Evolutionary conservation across 2,113 vertebrate species (phyloP), one percentile per base, ranked within the genome.

Genomic region (Scomber colias): DNA sequence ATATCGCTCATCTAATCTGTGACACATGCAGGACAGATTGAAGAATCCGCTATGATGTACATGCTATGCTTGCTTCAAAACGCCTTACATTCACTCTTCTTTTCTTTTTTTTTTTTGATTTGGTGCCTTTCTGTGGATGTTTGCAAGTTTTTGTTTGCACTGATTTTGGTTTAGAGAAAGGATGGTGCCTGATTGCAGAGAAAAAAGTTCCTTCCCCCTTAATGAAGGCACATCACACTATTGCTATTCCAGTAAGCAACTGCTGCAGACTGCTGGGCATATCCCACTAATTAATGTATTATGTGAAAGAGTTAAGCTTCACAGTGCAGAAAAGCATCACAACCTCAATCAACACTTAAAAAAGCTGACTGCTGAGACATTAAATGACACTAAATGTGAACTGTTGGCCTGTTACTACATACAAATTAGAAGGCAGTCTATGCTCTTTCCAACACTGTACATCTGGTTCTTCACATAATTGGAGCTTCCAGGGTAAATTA

Each of bases 171-270:
- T 63, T 44, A 24, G 51, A 57, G 27, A 68, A 62, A 46, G 16
- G n/a, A 59, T 51, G 49, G 24, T 55, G n/a, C 11, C 21, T 45
- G n/a, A 49, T 54, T 60, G 19, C 44, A 44, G 27, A 62, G 19
- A 4, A 50, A 77, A 67, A 51, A 50, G 21, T 8, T 19, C 4
- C 27, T 35, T 51, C 49, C 66, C 49, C 15, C 40, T 57, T 62
- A 76, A 62, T 72, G 9, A 53, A 62, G 49, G 40, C 54, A 46
- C 27, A 53, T 85, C 55, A 50, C 68, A 67, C 54, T 56, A 21
- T 48, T 40, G 61, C 35, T 75, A 44, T 27, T 74, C 13, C 63
- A 19, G 63, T 66, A 48, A 66, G 24, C 63, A 31, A 66, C 24
- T 16, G 21, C 11, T 24, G 49, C 6, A 27, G 16, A 49, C 51